A percentile compares a stretch with the other conserved stretches of the same genome.
phyloP scores from a whole-genome alignment of 2,113 vertebrate species.

The Mastomys coucha region DNA sequence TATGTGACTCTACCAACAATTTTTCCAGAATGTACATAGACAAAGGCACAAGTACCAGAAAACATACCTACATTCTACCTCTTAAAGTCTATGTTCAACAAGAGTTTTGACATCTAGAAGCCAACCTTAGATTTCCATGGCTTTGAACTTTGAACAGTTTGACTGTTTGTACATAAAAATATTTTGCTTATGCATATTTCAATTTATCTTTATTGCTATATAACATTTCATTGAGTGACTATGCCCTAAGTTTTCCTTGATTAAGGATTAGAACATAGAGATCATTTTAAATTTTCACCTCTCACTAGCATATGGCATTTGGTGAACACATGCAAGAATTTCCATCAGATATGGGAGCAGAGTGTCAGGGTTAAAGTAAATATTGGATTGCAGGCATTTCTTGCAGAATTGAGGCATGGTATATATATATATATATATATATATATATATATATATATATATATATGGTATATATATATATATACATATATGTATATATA shows the following conservation, averaged over 20 bases:
- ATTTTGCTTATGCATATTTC: background rate
- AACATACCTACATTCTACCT: background rate
- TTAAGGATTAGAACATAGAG: background rate
- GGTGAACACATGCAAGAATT: background rate
- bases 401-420: too few species aligned
- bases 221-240: background rate
- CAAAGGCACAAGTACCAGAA: background rate
- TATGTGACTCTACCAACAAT: background rate
- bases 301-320: background rate
- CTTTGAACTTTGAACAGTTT: background rate
- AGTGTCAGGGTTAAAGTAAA: background rate
- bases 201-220: background rate
- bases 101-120: background rate
- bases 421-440: too few species aligned
- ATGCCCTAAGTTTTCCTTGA: background rate
- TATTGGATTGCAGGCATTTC: background rate
- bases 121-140: background rate
- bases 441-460: too few species aligned
- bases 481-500: too few species aligned
- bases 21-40: background rate
- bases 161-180: background rate
- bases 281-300: background rate
- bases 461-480: too few species aligned
- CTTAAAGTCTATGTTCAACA: background rate
- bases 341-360: background rate